A percentile compares a stretch with the other conserved stretches of the same genome.
Evolutionary conservation across 2,113 vertebrate species (phyloP).

Genomic region (Trematocara variabile): DNA sequence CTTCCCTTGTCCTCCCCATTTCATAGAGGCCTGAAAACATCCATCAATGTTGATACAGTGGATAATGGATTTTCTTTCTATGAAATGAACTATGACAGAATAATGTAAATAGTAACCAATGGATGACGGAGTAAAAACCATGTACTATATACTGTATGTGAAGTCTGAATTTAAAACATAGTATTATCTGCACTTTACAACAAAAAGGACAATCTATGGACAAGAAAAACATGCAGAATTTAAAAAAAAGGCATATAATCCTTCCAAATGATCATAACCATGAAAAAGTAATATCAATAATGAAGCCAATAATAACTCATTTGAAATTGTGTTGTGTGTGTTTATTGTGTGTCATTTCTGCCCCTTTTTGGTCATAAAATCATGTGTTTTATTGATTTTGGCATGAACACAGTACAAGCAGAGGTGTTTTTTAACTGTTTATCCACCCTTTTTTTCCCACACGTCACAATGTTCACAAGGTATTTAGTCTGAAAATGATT

Average conservation of each 20-base stretch:
- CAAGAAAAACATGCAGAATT: conserved; percentile 36
- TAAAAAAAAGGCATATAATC: conserved; percentile 53
- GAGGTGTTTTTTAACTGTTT: not conserved
- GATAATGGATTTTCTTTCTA: conserved; percentile 67
- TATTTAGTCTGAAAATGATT: conserved; percentile 31
- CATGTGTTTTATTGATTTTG: not conserved
- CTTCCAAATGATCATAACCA: conserved; percentile 69
- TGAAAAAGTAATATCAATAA: conserved; percentile 68
- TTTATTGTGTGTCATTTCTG: conserved; percentile 39
- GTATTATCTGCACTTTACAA: conserved; percentile 78
- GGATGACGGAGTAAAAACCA: conserved; percentile 33
- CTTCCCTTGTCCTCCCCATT: not conserved
- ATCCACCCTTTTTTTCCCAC: not conserved
- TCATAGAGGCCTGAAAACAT: conserved; percentile 63
- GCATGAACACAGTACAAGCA: not conserved
- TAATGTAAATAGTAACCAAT: conserved; percentile 62
- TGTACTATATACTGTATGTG: conserved; percentile 64
- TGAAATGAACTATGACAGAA: conserved; percentile 68
- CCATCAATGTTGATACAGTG: conserved; percentile 50
- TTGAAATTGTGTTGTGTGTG: conserved; percentile 44
- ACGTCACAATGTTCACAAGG: not conserved
- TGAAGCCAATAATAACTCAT: conserved; percentile 72
- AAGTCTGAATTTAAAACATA: conserved; percentile 62
- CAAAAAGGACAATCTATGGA: conserved; percentile 73
- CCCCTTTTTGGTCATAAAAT: not conserved